Evolutionary conservation across 1,140 invertebrate species (phyloP).

Genomic region (Zaprionus vittiger): DNA sequence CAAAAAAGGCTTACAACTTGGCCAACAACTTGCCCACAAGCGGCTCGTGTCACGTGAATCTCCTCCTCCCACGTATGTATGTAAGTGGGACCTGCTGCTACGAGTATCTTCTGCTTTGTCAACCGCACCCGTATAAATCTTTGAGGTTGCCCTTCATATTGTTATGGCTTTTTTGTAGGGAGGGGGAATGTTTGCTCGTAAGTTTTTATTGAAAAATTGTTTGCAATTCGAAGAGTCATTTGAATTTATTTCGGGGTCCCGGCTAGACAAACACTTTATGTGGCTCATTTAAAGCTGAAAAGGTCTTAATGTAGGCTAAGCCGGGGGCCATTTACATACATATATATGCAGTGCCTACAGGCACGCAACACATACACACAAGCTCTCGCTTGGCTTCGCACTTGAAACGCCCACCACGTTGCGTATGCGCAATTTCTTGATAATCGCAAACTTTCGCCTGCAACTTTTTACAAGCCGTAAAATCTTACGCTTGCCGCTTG

Average conservation of each 20-base stretch:
- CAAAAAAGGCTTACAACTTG: slow-evolving; percentile 51
- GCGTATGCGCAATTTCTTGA: slow-evolving; percentile 24
- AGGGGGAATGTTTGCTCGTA: slow-evolving; percentile 6
- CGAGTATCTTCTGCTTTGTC: slow-evolving; percentile 27
- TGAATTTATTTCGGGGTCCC: slow-evolving; percentile 25
- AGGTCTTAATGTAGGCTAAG: slow-evolving; percentile 32
- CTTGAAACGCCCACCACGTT: background rate
- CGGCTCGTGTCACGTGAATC: slow-evolving; percentile 23
- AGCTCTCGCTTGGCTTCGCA: background rate
- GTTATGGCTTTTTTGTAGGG: background rate
- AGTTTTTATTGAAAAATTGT: slow-evolving; percentile 48
- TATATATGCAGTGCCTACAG: too few species aligned
- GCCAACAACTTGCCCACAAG: slow-evolving; percentile 3
- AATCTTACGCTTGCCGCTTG: slow-evolving; percentile 29
- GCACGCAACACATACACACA: background rate
- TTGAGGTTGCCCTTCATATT: slow-evolving; percentile 23
- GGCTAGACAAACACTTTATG: slow-evolving; percentile 44
- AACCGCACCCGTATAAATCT: slow-evolving; percentile 52
- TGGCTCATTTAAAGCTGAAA: slow-evolving; percentile 38
- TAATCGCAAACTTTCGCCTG: slow-evolving; percentile 26
- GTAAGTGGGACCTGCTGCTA: background rate
- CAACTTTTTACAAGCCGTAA: slow-evolving; percentile 33
- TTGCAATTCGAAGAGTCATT: slow-evolving; percentile 34
- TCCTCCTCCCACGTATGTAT: too few species aligned
- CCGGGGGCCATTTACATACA: slow-evolving; percentile 30